Evolutionary conservation across 2,888 invertebrate species (phyloP), one percentile per base, ranked within the genome.

Genomic region (Dyspetes luteomarginatus): DNA sequence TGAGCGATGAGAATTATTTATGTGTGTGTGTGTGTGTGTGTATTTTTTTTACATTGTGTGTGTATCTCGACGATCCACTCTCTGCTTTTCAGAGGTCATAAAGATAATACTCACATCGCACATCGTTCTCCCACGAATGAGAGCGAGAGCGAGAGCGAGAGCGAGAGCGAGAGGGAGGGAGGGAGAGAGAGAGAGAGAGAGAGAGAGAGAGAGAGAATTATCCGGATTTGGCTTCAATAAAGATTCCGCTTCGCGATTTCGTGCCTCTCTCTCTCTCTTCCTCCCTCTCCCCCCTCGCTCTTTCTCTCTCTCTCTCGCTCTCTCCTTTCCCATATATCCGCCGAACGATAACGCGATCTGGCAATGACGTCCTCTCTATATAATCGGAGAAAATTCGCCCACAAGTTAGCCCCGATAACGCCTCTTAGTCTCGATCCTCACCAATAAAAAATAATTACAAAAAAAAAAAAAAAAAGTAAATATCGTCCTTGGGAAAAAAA

Each of bases 211-310:
- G 58, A 77, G 19, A 48, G 22, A 77, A 84, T 84, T 84, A 86
- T 84, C 81, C 82, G 65, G 81, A 83, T 85, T 81, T 79, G 83
- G 68, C 84, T 87, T 82, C 78, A 83, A 86, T 82, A 82, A 81
- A 85, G 74, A 83, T 83, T 58, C 28, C 58, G 55, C 71, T 67
- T 48, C 19, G 65, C 48, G 68, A 82, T 81, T 78, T 68, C 41
- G 19, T 4, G 15, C 45, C n/a, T 45, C 3, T 45, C 28, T 45
- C 52, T 26, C 9, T 19, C 58, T 28, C 28, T 56, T 67, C 43
- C n/a, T n/a, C n/a, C n/a, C n/a, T n/a, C n/a, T 83, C 56, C 28
- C 58, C 45, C 71, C 62, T 48, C 19, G 65, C 48, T 62, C 81
- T 81, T 78, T 68, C 41, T 15, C 9, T 24, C 45, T n/a, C n/a